Evolutionary conservation across 2,888 invertebrate genomes (phyloP), one percentile per base, ranked within the genome.

Genomic region (Smittia sp.): DNA sequence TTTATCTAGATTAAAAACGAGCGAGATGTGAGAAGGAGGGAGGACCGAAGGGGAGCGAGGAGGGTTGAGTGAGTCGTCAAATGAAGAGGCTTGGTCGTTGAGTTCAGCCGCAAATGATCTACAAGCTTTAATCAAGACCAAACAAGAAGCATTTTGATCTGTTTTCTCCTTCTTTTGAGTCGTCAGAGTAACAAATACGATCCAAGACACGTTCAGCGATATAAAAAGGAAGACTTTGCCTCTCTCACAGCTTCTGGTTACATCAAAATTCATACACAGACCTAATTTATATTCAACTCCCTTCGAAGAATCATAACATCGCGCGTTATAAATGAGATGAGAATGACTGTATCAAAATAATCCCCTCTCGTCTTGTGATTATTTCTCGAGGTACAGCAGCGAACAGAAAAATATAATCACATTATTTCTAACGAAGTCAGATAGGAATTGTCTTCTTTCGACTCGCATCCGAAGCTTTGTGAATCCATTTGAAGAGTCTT

Each of bases 341-440:
- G 63, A 63, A 63, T 63, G 63, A 63, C 63, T 22, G 2, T 63
- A 63, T 63, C 63, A 63, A 63, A 63, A 24, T 27, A 63, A 63
- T 27, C 32, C 63, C 15, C 32, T 18, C 20, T 58, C 32, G 25
- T 58, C 58, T 58, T 58, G 18, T 20, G 58, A 58, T 58, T 4
- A 58, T 58, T 58, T n/a, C 7, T 18, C 15, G n/a, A n/a, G 9
- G 46, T 11, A 9, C 6, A 9, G 38, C 11, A 4, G 15, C 11
- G 52, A 52, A 52, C 11, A 15, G 15, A 52, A 52, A 52, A 52
- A 15, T 52, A 52, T 52, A 15, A 58, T 58, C 58, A 58, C 58
- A 58, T 58, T 58, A 58, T 20, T 58, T 58, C 58, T 58, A 20
- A 18, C 58, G 22, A 58, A 58, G 58, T 58, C 22, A 58, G 22